Conservation (phyloP, 2,888 invertebrate genomes). For the Ennomos quercinarius region DNA sequence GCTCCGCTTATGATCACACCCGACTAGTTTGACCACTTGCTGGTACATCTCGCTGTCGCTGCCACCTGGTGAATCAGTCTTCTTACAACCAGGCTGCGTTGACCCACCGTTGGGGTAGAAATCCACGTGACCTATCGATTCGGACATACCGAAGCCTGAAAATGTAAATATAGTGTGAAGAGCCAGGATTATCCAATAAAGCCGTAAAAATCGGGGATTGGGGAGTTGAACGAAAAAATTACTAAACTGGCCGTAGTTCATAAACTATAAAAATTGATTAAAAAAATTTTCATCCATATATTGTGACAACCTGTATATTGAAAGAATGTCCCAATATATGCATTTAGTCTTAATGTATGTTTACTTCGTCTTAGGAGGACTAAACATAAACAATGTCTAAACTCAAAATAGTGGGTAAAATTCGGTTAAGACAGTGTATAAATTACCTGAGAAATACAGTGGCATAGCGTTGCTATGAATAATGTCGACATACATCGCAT, state of each 20-base stretch:
- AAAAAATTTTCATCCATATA: too few species aligned
- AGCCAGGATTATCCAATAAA: too few species aligned
- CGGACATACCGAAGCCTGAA: conserved; percentile 90
- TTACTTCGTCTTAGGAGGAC: too few species aligned
- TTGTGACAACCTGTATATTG: too few species aligned
- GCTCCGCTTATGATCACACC: conserved; percentile 95
- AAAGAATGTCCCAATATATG: too few species aligned
- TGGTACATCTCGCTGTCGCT: conserved; percentile 62
- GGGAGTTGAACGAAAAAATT: too few species aligned
- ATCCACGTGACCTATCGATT: conserved; percentile 94
- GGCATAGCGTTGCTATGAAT: conserved; percentile 95
- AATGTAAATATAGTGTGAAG: neutral
- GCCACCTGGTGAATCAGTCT: conserved; percentile 45
- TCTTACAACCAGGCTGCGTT: conserved; percentile 85
- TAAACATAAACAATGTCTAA: too few species aligned
- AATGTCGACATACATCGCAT: conserved; percentile 95
- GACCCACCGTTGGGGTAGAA: conserved; percentile 96
- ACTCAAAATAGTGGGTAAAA: too few species aligned
- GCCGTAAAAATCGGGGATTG: too few species aligned
- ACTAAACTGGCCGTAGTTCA: too few species aligned
- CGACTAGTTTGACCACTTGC: conserved; percentile 88
- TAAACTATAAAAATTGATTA: too few species aligned
- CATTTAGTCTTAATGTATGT: too few species aligned
- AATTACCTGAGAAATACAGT: conserved; percentile 85
- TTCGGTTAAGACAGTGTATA: neutral